Percentiles rank a stretch among this genome's conserved stretches.
Evolutionary conservation across 2,113 vertebrate genomes (phyloP).

Genomic region (Oncorhynchus clarkii): DNA sequence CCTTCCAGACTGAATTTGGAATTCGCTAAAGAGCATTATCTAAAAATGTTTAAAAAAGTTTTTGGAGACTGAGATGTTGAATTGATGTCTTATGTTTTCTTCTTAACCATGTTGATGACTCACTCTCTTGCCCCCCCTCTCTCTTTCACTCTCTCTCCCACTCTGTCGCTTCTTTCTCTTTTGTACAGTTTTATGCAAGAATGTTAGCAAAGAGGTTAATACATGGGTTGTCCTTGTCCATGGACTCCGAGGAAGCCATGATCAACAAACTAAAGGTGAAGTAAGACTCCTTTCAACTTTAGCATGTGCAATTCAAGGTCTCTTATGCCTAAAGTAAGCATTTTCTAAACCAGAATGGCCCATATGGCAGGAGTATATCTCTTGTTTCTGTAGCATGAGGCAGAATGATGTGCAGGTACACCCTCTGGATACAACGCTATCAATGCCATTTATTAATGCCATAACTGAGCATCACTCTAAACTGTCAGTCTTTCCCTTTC

Average conservation of each 20-base stretch:
- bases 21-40: no score
- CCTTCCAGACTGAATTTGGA: neutral
- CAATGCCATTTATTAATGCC: neutral
- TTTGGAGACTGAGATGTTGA: no score
- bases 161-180: slow-evolving; percentile 17
- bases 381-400: no score
- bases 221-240: slow-evolving; percentile 97
- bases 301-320: neutral
- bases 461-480: neutral
- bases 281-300: neutral
- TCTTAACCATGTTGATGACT: neutral
- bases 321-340: neutral
- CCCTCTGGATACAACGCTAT: neutral
- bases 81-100: no score
- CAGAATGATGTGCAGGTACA: no score
- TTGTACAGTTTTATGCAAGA: slow-evolving; percentile 91
- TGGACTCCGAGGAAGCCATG: slow-evolving; percentile 99
- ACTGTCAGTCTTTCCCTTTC: neutral
- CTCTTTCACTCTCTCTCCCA: neutral
- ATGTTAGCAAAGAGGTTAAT: slow-evolving; percentile 99
- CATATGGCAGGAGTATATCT: no score
- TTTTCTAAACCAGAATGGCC: no score
- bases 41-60: no score
- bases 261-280: slow-evolving; percentile 98
- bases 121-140: neutral